Conservation (phyloP, 2,113 vertebrate species). For the Colistium nudipinnis region DNA sequence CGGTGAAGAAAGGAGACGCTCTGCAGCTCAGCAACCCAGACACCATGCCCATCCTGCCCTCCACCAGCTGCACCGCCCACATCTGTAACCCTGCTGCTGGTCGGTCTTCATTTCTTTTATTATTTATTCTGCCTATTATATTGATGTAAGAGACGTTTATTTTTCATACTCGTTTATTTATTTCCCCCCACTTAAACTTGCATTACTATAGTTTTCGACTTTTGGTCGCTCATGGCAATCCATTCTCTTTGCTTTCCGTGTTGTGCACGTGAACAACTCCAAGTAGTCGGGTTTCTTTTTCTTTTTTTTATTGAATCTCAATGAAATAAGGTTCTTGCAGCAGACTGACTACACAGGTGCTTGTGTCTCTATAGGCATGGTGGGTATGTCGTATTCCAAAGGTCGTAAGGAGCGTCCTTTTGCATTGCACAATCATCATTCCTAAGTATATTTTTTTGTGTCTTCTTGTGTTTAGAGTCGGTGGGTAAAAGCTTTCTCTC, state of each 20-base stretch:
- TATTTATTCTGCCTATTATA: not conserved
- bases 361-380: too few relatives aligned
- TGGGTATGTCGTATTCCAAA: too few relatives aligned
- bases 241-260: too few relatives aligned
- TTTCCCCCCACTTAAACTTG: too few relatives aligned
- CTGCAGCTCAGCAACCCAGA: conserved; percentile 93
- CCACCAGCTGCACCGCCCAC: conserved; percentile 81
- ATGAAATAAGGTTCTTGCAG: too few relatives aligned
- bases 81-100: conserved; percentile 86
- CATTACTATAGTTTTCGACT: not conserved
- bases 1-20: conserved; percentile 90
- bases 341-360: too few relatives aligned
- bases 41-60: conserved; percentile 89
- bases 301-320: too few relatives aligned
- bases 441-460: not conserved
- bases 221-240: not conserved
- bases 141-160: not conserved
- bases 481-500: conserved; percentile 81
- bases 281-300: too few relatives aligned
- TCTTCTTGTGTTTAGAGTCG: conserved; percentile 77
- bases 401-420: too few relatives aligned
- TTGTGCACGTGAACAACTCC: too few relatives aligned
- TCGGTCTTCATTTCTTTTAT: conserved; percentile 24
- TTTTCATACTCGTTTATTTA: not conserved
- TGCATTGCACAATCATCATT: too few relatives aligned